These are phyloP conservation scores for Rhagologus leucostigma DNA, from an alignment of 2,113 vertebrate species.

Conservation along the genomic window DNA sequence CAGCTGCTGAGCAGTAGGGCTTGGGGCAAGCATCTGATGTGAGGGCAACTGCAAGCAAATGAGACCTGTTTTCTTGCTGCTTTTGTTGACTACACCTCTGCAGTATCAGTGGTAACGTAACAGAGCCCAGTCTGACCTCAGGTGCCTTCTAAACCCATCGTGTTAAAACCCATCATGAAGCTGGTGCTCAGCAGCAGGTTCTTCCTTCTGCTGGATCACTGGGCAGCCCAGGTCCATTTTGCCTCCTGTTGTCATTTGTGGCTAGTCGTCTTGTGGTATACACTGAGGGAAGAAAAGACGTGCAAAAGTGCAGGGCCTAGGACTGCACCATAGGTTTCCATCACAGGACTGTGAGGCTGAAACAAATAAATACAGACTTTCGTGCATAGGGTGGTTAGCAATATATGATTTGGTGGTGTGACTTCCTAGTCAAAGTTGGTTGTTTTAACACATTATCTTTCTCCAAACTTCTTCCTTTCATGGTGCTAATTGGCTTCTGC, in stretches of 20 bases:
- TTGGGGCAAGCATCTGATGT: not conserved
- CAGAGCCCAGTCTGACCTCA: not conserved
- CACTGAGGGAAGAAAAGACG: not conserved
- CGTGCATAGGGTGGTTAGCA: not conserved
- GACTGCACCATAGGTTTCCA: not conserved
- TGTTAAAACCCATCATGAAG: not conserved
- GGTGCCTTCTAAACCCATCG: not conserved
- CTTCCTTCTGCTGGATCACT: not conserved
- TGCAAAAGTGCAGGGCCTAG: not conserved
- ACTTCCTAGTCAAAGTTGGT: not conserved
- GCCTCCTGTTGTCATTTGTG: not conserved
- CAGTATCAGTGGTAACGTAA: not conserved
- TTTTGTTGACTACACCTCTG: not conserved
- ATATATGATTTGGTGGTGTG: not conserved
- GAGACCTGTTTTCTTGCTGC: not conserved
- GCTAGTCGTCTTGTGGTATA: not conserved
- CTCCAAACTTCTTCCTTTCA: not conserved
- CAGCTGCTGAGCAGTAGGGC: not conserved
- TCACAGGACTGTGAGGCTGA: not conserved
- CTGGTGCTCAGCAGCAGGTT: not conserved
- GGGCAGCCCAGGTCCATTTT: fast-evolving
- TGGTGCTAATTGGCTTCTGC: not conserved
- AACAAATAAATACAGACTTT: not conserved
- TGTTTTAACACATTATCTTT: not conserved
- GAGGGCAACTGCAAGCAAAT: not conserved